Conservation (phyloP, 2,888 invertebrate species). For the Acronicta alni region DNA sequence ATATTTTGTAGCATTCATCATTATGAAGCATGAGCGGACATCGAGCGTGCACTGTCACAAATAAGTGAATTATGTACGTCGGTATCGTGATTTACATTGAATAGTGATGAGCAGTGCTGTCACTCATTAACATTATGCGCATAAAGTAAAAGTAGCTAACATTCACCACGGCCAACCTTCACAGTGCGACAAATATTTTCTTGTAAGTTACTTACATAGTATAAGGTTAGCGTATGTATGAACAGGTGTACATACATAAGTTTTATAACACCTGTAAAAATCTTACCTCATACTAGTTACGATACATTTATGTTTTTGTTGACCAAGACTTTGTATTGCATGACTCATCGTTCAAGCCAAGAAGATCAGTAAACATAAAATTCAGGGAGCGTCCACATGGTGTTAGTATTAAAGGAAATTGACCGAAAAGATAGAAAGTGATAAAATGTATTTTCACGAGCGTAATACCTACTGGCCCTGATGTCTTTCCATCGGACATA, state of each 20-base stretch:
- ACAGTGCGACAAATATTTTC: slow-evolving; percentile 15
- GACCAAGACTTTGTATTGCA: slow-evolving; percentile 44
- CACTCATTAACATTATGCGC: slow-evolving; percentile 45
- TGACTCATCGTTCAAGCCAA: slow-evolving; percentile 46
- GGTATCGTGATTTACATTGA: slow-evolving; percentile 57
- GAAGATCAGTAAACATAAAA: slow-evolving; percentile 21
- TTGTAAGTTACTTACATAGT: slow-evolving; percentile 28
- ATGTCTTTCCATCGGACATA: slow-evolving; percentile 12
- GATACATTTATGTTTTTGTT: slow-evolving; percentile 49
- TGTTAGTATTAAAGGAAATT: slow-evolving; percentile 37
- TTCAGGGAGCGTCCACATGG: slow-evolving; percentile 24
- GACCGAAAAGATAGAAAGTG: slow-evolving; percentile 32
- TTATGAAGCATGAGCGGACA: slow-evolving; percentile 11
- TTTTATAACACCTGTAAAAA: slow-evolving; percentile 59
- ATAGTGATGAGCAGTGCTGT: slow-evolving; percentile 40
- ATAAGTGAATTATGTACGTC: slow-evolving; percentile 38
- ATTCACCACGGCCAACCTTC: slow-evolving; percentile 18
- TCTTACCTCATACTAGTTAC: slow-evolving; percentile 49
- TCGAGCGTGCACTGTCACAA: slow-evolving; percentile 23
- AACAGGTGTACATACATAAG: slow-evolving; percentile 46
- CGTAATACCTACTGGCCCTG: slow-evolving; percentile 18
- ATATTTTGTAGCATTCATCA: slow-evolving; percentile 2
- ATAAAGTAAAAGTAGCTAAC: slow-evolving; percentile 45
- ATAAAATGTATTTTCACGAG: slow-evolving; percentile 31
- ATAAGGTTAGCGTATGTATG: slow-evolving; percentile 46